phyloP scores from a whole-genome alignment of 2,797 vertebrate species.

The Pelobates cultripes region DNA sequence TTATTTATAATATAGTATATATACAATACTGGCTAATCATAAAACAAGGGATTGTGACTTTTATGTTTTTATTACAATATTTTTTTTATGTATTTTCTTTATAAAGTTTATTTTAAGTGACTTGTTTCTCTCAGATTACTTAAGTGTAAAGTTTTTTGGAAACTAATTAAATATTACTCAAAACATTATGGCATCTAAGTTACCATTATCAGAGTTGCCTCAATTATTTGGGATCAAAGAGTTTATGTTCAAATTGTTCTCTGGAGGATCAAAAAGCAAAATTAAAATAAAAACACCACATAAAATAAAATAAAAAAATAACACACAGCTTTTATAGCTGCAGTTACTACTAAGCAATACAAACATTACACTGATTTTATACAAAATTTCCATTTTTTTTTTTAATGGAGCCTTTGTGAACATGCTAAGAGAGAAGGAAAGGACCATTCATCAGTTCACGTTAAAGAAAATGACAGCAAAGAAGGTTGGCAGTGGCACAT shows the following conservation, averaged over 20 bases:
- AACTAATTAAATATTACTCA: neutral
- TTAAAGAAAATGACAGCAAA: slow-evolving; percentile 55
- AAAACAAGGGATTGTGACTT: too few species aligned
- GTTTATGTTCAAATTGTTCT: neutral
- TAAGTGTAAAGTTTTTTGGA: neutral
- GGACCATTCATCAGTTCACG: slow-evolving; percentile 36
- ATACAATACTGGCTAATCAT: too few species aligned
- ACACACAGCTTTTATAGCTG: neutral
- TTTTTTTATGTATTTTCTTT: too few species aligned
- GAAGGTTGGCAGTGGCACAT: slow-evolving; percentile 41
- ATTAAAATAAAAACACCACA: too few species aligned
- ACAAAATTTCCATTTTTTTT: slow-evolving; percentile 2
- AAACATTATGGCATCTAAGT: neutral
- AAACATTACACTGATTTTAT: slow-evolving; percentile 28
- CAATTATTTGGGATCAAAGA: neutral
- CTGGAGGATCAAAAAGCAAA: neutral
- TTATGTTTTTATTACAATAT: too few species aligned
- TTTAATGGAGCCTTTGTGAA: slow-evolving; percentile 16
- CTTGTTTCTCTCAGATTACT: neutral
- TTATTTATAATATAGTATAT: too few species aligned
- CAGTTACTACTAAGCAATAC: neutral
- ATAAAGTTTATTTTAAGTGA: neutral
- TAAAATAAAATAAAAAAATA: neutral
- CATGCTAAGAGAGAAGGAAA: slow-evolving; percentile 9
- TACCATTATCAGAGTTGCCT: neutral